phyloP scores from a whole-genome alignment of 2,888 invertebrate genomes.

The Caenorhabditis panamensis region DNA sequence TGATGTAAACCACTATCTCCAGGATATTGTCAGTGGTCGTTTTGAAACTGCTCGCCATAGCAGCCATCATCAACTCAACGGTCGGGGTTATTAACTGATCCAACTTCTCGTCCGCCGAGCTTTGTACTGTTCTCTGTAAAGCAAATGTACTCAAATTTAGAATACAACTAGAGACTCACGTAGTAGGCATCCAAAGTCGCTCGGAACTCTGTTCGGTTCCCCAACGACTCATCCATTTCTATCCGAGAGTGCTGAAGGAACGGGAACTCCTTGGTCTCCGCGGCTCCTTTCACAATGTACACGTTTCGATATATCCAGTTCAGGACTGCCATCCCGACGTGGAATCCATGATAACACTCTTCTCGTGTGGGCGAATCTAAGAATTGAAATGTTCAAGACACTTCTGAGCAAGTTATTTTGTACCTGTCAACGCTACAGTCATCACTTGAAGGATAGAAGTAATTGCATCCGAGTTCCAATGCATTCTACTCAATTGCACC shows the following conservation, averaged over 20 bases:
- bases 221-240: conserved; percentile 41
- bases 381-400: neutral
- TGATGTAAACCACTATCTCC: conserved; percentile 42
- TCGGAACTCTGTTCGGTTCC: conserved; percentile 38
- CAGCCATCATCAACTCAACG: conserved; percentile 26
- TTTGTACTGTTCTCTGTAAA: conserved; percentile 42
- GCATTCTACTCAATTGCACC: conserved; percentile 22
- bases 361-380: conserved; percentile 4
- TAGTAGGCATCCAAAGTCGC: conserved; percentile 35
- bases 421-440: neutral
- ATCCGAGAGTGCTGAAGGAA: conserved; percentile 26
- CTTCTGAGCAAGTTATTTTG: neutral
- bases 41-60: conserved; percentile 7
- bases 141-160: neutral
- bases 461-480: conserved; percentile 37
- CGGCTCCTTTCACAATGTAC: conserved; percentile 36
- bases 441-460: conserved; percentile 28
- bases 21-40: conserved; percentile 30
- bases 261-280: conserved; percentile 38
- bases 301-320: conserved; percentile 50
- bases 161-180: neutral
- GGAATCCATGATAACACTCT: conserved; percentile 34
- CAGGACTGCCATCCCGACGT: conserved; percentile 35
- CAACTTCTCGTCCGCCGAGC: conserved; percentile 46
- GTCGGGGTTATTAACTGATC: conserved; percentile 39